Evolutionary conservation across 2,888 invertebrate genomes (phyloP), one percentile per base, ranked within the genome.

Genomic region (Gerris lacustris): DNA sequence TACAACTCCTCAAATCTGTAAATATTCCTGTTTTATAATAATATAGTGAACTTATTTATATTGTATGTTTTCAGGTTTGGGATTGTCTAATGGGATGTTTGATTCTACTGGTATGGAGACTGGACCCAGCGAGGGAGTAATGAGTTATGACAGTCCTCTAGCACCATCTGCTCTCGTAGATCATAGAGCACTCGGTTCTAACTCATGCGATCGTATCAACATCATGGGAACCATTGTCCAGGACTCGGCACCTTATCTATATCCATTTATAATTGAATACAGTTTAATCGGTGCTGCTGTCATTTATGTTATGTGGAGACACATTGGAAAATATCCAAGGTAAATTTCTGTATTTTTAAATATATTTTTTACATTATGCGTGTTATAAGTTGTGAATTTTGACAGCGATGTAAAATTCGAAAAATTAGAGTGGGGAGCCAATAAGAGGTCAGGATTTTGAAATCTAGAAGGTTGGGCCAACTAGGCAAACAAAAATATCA

Each of bases 261-360:
- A 93, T 82, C 96, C 96, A 0, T 96, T 96, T 82, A 94, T 95
- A 78, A 93, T 96, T 78, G 94, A 96, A 80, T 96, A 96, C 82
- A 94, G 95, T 74, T 83, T 96, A 75, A 94, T 97, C 78, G 95
- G 95, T 31, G 94, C 96, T 68, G 94, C 95, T 69, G 95, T 96
- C 63, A 89, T 96, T 78, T 96, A 94, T 80, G 92, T 95, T 69
- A 96, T 96, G 93, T 96, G 96, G 96, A 90, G 92, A 79, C 93
- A 93, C 79, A 94, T 94, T 80, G 94, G 94, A 72, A 87, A 91
- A 79, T 89, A 92, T 82, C 91, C 94, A 69, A 89, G 90, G 86
- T 89, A 82, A 82, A 77, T 78, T 72, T 15, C n/a, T 62, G n/a
- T 31, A 31, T 31, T 31, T 31, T 31, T 31, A 31, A 31, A 31